phyloP scores from a whole-genome alignment of 2,888 invertebrate genomes.

The Drosophila affinis region DNA sequence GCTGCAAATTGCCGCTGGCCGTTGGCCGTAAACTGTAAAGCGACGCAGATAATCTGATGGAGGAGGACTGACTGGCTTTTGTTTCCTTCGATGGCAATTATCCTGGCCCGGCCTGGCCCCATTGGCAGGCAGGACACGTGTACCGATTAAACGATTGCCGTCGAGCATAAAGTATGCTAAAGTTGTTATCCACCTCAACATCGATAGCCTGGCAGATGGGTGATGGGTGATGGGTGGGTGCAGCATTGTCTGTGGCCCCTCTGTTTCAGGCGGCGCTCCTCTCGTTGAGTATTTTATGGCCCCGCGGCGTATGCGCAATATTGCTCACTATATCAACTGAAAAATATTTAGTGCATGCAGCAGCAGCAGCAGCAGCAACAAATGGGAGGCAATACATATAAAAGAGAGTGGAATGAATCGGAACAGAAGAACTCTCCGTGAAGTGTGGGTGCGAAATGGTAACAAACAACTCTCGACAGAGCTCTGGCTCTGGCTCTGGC shows the following conservation, averaged over 20 bases:
- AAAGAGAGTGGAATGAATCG: constrained; percentile 8
- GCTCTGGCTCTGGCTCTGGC: constrained; percentile 34
- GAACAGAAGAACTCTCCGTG: constrained; percentile 3
- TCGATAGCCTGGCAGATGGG: constrained; percentile 11
- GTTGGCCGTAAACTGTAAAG: constrained; percentile 27
- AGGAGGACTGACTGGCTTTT: constrained; percentile 9
- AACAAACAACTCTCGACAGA: constrained; percentile 21
- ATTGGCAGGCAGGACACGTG: constrained; percentile 49
- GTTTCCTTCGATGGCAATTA: constrained; percentile 39
- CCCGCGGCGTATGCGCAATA: constrained; percentile 67
- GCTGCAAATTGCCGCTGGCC: constrained; percentile 21
- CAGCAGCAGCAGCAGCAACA: constrained; percentile 20
- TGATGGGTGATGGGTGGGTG: not conserved
- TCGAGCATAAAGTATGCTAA: constrained; percentile 51
- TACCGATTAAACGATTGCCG: constrained; percentile 56
- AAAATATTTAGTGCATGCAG: constrained; percentile 39
- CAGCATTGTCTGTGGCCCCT: not conserved
- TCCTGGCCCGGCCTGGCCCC: constrained; percentile 18
- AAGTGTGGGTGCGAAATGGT: constrained; percentile 16
- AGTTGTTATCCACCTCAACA: constrained; percentile 48
- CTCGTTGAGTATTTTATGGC: constrained; percentile 52
- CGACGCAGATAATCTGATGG: constrained; percentile 30
- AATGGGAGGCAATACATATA: constrained; percentile 51
- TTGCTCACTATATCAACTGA: constrained; percentile 53
- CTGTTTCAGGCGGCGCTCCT: constrained; percentile 7